Conservation (phyloP, 2,113 vertebrate genomes). For the Melozone crissalis region DNA sequence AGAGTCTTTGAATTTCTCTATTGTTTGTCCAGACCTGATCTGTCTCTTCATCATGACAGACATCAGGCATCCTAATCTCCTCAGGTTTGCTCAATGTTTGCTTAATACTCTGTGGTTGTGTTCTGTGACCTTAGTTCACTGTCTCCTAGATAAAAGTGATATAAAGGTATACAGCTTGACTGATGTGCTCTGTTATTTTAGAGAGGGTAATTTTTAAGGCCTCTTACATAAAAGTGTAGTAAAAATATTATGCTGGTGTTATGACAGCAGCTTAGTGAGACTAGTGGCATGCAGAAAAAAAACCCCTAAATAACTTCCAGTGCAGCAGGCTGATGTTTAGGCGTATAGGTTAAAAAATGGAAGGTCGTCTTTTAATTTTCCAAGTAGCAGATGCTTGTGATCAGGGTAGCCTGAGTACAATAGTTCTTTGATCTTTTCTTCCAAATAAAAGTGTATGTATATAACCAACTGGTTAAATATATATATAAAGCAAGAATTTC, state of each 20-base stretch:
- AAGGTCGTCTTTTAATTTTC: background rate
- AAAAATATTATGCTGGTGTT: background rate
- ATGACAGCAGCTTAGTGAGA: background rate
- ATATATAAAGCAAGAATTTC: background rate
- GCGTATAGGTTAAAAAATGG: background rate
- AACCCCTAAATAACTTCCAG: fast-evolving
- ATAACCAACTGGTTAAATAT: background rate
- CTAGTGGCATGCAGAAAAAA: background rate
- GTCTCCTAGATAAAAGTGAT: background rate
- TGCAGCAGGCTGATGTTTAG: background rate
- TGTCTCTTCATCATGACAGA: background rate
- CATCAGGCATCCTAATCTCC: background rate
- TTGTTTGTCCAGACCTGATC: background rate
- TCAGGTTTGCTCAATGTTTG: background rate
- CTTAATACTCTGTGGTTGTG: background rate
- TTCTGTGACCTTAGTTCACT: background rate
- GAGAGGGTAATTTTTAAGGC: background rate
- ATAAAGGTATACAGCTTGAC: background rate
- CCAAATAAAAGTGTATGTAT: fast-evolving
- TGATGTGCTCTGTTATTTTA: background rate
- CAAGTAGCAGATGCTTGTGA: background rate
- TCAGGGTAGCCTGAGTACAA: background rate
- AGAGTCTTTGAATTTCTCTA: background rate
- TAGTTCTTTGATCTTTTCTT: background rate
- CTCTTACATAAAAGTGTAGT: background rate